Base-by-base conservation (phyloP, 2,888 invertebrate genomes). In the Trachelus iudaicus region DNA sequence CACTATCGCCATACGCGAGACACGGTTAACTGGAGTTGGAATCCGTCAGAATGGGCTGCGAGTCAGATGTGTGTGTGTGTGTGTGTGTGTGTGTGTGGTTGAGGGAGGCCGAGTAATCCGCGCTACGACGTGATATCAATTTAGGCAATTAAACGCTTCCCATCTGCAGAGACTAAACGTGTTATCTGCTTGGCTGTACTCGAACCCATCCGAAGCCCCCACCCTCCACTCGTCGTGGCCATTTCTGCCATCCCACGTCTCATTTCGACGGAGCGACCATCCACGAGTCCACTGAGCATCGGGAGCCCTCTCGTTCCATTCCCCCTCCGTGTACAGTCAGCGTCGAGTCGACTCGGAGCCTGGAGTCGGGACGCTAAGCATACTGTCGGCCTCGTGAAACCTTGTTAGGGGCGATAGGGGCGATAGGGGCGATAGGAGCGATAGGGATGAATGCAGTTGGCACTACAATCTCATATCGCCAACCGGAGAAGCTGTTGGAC, bases 141-240 rank as follows among this genome's bases (percentile, higher is more conserved):
- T 90, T 87, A 82, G 85, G 85, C 88, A 89, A 90, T 90, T 90
- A 89, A 88, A 87, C 85, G 86, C 83, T 85, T 81, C 85, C 85
- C 86, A 85, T 84, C 85, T 87, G 86, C 82, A 81, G 76, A 81
- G 81, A 79, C 80, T 85, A 84, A 88, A 84, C 85, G 85, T 85
- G 87, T 87, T 89, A 89, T 89, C 88, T 85, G 84, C 80, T 83
- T 83, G 81, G 85, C 87, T 86, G 87, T 89, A 87, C 85, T 85
- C 83, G 81, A 75, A n/a, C 81, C 77, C 77, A 74, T 80, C 74
- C 78, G 80, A 77, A 40, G 79, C 79, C 78, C 1, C 31, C 69
- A 79, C 75, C 34, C 75, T 69, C 77, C 73, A 73, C 76, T 77
- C 13, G 37, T 40, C 37, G 37, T 15, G 15, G 15, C 37, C 37